A percentile compares a stretch with the other conserved stretches of the same genome.
These are phyloP conservation scores for Galleria mellonella DNA, from an alignment of 1,140 invertebrate genomes.

Conservation along the genomic window DNA sequence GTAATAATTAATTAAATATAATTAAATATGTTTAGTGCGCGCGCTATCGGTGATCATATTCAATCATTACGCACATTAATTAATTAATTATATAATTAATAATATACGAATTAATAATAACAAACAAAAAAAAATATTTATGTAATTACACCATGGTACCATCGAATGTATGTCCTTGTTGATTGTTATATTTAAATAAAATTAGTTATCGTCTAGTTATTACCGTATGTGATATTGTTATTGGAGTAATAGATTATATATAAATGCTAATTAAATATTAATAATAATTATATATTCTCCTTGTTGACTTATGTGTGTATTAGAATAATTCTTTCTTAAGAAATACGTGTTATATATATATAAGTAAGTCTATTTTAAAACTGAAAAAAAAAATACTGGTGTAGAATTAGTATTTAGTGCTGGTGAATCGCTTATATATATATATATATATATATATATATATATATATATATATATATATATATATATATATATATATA, in stretches of 20 bases:
- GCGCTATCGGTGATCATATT: constrained; percentile 20
- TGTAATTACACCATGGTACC: constrained; percentile 47
- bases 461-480: too few relatives aligned
- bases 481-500: too few relatives aligned
- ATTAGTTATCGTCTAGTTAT: constrained; percentile 62
- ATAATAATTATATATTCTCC: constrained; percentile 54
- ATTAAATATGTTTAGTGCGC: constrained; percentile 7
- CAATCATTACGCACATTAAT: constrained; percentile 53
- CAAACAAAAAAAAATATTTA: constrained; percentile 43
- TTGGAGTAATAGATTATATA: constrained; percentile 64
- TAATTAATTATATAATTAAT: constrained; percentile 41
- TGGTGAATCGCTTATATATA: too few relatives aligned
- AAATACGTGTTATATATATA: not conserved
- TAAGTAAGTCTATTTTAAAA: too few relatives aligned
- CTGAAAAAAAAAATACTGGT: not conserved
- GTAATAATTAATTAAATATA: constrained; percentile 13
- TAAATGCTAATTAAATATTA: constrained; percentile 56
- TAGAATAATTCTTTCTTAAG: constrained; percentile 22
- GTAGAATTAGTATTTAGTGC: not conserved
- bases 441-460: too few relatives aligned
- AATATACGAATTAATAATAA: constrained; percentile 62
- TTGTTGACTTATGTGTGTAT: constrained; percentile 67
- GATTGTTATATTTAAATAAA: constrained; percentile 59
- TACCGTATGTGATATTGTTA: constrained; percentile 70
- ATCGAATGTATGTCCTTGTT: constrained; percentile 69